Conservation (phyloP, 2,888 invertebrate species). For the Ormyrus nitidulus region DNA sequence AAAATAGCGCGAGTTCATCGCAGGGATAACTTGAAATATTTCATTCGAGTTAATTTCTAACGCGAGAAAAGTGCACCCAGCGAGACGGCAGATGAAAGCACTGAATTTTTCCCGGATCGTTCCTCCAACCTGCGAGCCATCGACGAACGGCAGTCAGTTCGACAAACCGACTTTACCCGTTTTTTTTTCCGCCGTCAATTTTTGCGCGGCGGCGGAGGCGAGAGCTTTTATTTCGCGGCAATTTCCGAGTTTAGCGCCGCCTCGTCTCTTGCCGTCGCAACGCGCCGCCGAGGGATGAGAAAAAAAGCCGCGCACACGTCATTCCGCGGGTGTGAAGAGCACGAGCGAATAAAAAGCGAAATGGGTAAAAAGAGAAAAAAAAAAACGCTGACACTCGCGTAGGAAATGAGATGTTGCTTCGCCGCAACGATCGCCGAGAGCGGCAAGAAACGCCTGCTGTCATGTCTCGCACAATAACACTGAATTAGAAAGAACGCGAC, state of each 20-base stretch:
- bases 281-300: constrained; percentile 39
- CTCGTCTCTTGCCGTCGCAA: constrained; percentile 56
- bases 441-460: constrained; percentile 30
- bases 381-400: constrained; percentile 26
- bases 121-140: too few species aligned
- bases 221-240: constrained; percentile 27
- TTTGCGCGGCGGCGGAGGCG: neutral
- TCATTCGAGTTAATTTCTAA: too few species aligned
- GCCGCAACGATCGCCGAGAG: neutral
- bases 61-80: too few species aligned
- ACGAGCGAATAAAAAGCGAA: constrained; percentile 30
- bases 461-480: constrained; percentile 28
- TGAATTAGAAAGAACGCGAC: constrained; percentile 32
- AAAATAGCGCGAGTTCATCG: too few species aligned
- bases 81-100: too few species aligned
- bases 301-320: constrained; percentile 48
- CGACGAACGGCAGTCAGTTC: too few species aligned
- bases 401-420: constrained; percentile 52
- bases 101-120: too few species aligned
- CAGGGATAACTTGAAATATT: too few species aligned
- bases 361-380: constrained; percentile 4
- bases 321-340: constrained; percentile 46
- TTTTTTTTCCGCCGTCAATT: neutral
- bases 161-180: neutral
- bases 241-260: constrained; percentile 40